These are phyloP conservation scores for Polylopha cassiicola DNA, from an alignment of 2,888 invertebrate species.

Conservation along the genomic window DNA sequence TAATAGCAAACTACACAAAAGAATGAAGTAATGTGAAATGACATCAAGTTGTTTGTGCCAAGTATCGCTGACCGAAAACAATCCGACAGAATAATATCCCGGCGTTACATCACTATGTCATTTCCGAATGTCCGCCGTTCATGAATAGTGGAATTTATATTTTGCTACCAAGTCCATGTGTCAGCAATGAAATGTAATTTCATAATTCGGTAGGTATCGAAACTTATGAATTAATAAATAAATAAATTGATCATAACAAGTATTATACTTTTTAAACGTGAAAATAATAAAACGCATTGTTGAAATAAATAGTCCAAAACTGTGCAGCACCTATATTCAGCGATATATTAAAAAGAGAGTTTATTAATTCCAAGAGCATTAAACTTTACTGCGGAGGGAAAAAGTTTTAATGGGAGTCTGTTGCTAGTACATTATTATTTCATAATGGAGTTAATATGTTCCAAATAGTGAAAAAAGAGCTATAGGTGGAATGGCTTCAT, in stretches of 20 bases:
- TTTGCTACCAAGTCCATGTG: too few species aligned
- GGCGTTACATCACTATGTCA: conserved; percentile 10
- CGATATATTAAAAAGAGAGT: conserved; percentile 19
- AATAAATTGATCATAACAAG: too few species aligned
- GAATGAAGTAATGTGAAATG: conserved; percentile 20
- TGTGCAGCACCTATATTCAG: conserved; percentile 9
- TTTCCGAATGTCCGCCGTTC: conserved; percentile 10
- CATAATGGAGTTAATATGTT: too few species aligned
- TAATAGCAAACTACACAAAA: too few species aligned
- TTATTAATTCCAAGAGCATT: conserved; percentile 20
- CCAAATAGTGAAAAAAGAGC: too few species aligned
- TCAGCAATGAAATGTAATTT: too few species aligned
- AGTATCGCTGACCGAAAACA: conserved; percentile 27
- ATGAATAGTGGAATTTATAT: too few species aligned
- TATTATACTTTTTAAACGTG: too few species aligned
- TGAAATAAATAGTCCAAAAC: conserved; percentile 17
- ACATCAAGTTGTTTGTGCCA: conserved; percentile 25
- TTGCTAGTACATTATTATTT: conserved; percentile 9
- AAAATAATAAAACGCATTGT: too few species aligned
- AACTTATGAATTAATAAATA: too few species aligned
- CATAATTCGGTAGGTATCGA: too few species aligned
- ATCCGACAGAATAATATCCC: conserved; percentile 8
- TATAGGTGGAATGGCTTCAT: too few species aligned
- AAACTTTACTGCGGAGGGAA: conserved; percentile 17
- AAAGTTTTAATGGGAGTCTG: conserved; percentile 20